Conservation (phyloP, 2,797 vertebrate genomes). For the Carcharodon carcharias region DNA sequence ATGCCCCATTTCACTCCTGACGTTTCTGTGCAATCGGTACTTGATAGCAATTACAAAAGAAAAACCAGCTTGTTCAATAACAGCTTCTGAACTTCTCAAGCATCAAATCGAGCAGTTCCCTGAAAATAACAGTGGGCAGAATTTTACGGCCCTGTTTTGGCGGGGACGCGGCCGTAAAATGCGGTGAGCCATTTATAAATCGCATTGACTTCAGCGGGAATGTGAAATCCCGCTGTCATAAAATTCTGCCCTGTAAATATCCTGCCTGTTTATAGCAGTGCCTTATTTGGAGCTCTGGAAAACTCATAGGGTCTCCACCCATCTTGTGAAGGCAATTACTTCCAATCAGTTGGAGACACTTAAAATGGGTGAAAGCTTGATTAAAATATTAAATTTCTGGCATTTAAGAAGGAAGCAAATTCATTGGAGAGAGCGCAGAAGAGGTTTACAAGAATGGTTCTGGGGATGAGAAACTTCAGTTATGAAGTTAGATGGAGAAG, state of each 20-base stretch:
- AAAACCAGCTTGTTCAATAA: not conserved
- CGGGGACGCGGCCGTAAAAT: too few species aligned
- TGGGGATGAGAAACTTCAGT: too few species aligned
- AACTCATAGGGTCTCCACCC: not conserved
- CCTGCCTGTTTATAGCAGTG: not conserved
- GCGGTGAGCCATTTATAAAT: too few species aligned
- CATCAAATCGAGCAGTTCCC: not conserved
- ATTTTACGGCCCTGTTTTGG: too few species aligned
- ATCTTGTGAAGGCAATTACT: not conserved
- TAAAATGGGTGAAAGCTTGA: not conserved
- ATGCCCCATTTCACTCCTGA: not conserved
- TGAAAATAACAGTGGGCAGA: not conserved
- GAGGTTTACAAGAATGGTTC: too few species aligned
- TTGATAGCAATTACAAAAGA: not conserved
- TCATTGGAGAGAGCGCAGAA: too few species aligned
- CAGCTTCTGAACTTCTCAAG: not conserved
- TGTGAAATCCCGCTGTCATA: too few species aligned
- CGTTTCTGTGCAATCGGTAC: not conserved
- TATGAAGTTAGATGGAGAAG: too few species aligned
- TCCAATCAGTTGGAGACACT: not conserved
- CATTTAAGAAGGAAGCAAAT: not conserved
- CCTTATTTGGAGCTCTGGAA: not conserved
- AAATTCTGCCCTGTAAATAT: not conserved
- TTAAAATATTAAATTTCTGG: not conserved
- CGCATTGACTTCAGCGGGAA: too few species aligned